Conservation (phyloP, 2,797 vertebrate species). For the Nannoperca obscura region DNA sequence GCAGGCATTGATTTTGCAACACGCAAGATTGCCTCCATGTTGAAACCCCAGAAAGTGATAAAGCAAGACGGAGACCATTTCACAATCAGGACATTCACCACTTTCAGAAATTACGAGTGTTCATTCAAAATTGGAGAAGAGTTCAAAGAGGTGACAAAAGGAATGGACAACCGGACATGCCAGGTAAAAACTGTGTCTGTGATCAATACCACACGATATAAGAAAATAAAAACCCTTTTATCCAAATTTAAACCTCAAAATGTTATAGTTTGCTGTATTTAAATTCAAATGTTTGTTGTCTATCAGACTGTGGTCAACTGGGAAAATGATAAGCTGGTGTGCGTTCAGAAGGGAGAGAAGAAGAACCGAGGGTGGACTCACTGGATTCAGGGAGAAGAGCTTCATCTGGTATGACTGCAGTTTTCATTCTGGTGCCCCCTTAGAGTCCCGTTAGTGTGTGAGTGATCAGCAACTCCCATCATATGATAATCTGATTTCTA, state of each 20-base stretch:
- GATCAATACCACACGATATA: not conserved
- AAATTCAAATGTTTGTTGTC: not conserved
- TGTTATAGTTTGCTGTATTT: not conserved
- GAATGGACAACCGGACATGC: constrained; percentile 90
- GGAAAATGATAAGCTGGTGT: constrained; percentile 88
- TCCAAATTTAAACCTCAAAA: not conserved
- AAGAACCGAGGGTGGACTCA: constrained; percentile 91
- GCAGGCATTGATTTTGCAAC: constrained; percentile 91
- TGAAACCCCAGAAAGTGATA: constrained; percentile 93
- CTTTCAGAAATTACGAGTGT: constrained; percentile 84
- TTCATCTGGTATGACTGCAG: constrained; percentile 86
- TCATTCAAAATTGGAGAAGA: constrained; percentile 89
- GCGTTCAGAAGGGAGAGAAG: constrained; percentile 91
- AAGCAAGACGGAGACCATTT: constrained; percentile 89
- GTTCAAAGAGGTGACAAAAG: constrained; percentile 90
- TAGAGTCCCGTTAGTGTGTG: not conserved
- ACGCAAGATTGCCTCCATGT: constrained; percentile 87
- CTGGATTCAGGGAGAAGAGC: constrained; percentile 90
- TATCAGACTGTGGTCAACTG: constrained; percentile 88
- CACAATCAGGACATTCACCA: constrained; percentile 85
- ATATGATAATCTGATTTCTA: not conserved
- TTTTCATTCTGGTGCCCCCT: not conserved
- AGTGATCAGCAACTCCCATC: not conserved
- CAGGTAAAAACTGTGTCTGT: constrained; percentile 77
- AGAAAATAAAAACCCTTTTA: not conserved